Base-by-base conservation (phyloP, 1,140 invertebrate species). In the Penaeus chinensis region DNA sequence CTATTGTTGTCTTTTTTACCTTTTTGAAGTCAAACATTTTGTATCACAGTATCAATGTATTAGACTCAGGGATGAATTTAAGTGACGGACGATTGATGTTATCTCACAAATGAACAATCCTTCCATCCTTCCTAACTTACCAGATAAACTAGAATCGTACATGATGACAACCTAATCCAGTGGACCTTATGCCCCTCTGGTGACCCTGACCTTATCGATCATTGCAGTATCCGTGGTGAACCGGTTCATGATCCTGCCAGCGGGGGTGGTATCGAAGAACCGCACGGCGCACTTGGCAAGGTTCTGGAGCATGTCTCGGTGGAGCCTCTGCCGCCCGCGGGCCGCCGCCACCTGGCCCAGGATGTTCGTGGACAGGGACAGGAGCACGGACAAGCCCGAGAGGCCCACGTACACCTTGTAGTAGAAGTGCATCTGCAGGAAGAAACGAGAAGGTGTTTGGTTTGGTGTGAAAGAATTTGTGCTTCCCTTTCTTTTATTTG, bases 211-310 rank as follows among this genome's bases (percentile, higher is more conserved):
- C 84, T 96, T 96, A 92, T 98, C 97, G 91, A 97, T 91, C 80
- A 93, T 93, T 42, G 93, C 92, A 32, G 94, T 92, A 90, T 94
- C 94, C 54, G 92, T 92, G 37, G 93, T 92, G 89, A 94, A 94
- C 62, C 94, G 90, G 91, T 94, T 94, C 22, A 94, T 89, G 60
- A 94, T 93, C 60, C 94, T 91, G 18, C 94, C 94, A 84, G 92
- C 91, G 65, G 94, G 93, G 47, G 92, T 94, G 18, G 90, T 89
- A 81, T 94, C 93, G 94, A 96, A 96, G 92, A 96, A 96, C 54
- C 93, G 92, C 83, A 95, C 91, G 18, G 95, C 94, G 88, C 94
- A 94, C 89, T 93, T 91, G 42, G 96, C 92, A 80, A 96, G 92
- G 81, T 94, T 93, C 87, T 92, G 91, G 76, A 96, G 91, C 87